Percentiles rank a stretch among this genome's conserved stretches.
Conservation (phyloP, 2,797 vertebrate genomes). For the Mergus octosetaceus region DNA sequence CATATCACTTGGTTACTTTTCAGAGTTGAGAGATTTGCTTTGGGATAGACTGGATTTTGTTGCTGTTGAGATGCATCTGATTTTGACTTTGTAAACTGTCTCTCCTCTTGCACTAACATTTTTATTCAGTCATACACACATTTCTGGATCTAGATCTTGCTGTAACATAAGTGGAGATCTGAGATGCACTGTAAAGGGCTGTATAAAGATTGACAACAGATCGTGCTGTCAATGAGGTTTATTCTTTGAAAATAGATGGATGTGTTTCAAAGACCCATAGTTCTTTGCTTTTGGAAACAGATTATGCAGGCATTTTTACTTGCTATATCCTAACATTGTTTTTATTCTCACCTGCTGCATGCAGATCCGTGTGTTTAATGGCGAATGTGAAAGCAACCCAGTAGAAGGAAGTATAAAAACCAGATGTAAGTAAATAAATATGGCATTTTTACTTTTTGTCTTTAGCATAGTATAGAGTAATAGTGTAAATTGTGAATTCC, state of each 20-base stretch:
- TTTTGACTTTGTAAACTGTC: background rate
- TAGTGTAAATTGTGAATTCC: background rate
- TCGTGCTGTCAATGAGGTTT: background rate
- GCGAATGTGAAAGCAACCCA: fast-evolving
- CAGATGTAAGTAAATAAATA: slow-evolving; percentile 73
- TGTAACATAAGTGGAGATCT: background rate
- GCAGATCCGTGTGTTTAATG: slow-evolving; percentile 52
- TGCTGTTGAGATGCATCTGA: background rate
- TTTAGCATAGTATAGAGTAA: background rate
- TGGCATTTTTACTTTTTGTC: background rate
- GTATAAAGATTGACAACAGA: background rate
- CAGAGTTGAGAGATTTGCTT: background rate
- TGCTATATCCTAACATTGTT: background rate
- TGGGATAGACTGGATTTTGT: background rate
- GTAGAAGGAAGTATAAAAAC: fast-evolving
- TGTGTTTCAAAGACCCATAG: background rate
- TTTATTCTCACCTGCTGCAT: background rate
- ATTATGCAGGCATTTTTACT: background rate
- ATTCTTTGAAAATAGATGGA: background rate
- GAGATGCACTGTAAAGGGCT: background rate
- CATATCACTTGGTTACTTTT: background rate
- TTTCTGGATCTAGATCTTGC: background rate
- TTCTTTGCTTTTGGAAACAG: background rate
- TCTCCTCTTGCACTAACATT: background rate
- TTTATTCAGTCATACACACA: background rate